Conservation (phyloP, 2,113 vertebrate genomes). For the Pseudorectes ferrugineus region DNA sequence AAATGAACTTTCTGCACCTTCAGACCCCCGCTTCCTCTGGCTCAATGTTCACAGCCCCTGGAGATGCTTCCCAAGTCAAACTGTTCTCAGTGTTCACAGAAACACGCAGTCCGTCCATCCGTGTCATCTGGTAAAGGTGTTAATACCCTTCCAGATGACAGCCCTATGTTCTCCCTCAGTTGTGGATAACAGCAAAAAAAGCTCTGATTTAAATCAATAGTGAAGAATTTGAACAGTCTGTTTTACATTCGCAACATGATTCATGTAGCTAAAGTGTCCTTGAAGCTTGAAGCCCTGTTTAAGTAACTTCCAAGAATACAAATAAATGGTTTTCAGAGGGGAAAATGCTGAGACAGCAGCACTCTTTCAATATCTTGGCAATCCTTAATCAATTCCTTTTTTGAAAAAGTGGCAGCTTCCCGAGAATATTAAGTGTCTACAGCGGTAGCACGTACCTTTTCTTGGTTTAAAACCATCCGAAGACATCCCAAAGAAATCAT, state of each 20-base stretch:
- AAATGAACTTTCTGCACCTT: conserved; percentile 24
- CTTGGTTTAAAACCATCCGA: background rate
- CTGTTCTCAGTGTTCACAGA: conserved; percentile 15
- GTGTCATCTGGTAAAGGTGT: conserved; percentile 53
- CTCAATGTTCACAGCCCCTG: background rate
- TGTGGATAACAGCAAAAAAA: background rate
- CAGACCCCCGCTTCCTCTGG: conserved; percentile 25
- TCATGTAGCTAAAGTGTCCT: background rate
- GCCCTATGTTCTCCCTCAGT: background rate
- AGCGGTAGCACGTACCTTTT: background rate
- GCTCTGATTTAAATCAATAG: conserved; percentile 23
- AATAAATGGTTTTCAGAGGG: background rate
- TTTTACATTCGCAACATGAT: background rate
- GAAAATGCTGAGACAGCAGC: background rate
- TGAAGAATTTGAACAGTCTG: background rate
- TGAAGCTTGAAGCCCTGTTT: background rate
- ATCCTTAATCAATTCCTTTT: background rate
- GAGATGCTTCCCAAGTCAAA: conserved; percentile 4
- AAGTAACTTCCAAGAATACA: background rate
- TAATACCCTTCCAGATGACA: conserved; percentile 39
- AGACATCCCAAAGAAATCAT: background rate
- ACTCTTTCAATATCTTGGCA: background rate
- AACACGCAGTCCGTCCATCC: background rate
- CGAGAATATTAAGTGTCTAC: background rate
- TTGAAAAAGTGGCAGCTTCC: background rate